Conservation (phyloP, 2,797 vertebrate species). For the Sebastes trivittatus region DNA sequence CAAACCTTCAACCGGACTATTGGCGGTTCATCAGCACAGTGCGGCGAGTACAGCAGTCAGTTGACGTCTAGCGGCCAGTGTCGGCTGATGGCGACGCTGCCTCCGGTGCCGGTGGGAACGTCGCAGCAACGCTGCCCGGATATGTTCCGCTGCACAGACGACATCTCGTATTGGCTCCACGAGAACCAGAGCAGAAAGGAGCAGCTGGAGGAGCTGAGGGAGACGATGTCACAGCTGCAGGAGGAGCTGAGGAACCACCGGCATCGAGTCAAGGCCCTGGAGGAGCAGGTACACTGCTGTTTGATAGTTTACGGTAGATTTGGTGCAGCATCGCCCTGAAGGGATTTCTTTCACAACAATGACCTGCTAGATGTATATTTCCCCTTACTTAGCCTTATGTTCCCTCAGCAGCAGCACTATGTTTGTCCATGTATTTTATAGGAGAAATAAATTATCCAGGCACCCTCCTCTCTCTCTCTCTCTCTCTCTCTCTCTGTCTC, state of each 20-base stretch:
- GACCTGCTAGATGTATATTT: no score
- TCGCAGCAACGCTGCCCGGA: slow-evolving; percentile 81
- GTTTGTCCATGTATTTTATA: not conserved
- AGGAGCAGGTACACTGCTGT: slow-evolving; percentile 76
- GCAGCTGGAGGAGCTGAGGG: slow-evolving; percentile 82
- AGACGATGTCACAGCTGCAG: slow-evolving; percentile 79
- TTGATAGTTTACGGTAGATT: not conserved
- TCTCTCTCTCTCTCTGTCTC: not conserved
- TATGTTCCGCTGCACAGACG: slow-evolving; percentile 85
- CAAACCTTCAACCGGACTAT: not conserved
- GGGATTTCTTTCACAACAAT: not conserved
- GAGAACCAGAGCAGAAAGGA: slow-evolving; percentile 84
- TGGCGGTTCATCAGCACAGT: not conserved
- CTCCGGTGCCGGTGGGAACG: slow-evolving; percentile 66
- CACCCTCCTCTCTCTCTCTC: not conserved
- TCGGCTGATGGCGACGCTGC: slow-evolving; percentile 59
- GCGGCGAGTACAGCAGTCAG: slow-evolving; percentile 57
- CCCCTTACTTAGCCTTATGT: no score
- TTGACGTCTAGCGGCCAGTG: slow-evolving; percentile 44
- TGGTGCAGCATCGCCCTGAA: no score
- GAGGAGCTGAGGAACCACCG: slow-evolving; percentile 84
- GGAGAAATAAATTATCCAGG: not conserved
- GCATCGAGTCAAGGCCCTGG: slow-evolving; percentile 80
- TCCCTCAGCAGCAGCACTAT: no score
- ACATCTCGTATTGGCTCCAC: slow-evolving; percentile 84